Conservation (phyloP, 2,888 invertebrate species). For the Malthinus seriepunctatus region DNA sequence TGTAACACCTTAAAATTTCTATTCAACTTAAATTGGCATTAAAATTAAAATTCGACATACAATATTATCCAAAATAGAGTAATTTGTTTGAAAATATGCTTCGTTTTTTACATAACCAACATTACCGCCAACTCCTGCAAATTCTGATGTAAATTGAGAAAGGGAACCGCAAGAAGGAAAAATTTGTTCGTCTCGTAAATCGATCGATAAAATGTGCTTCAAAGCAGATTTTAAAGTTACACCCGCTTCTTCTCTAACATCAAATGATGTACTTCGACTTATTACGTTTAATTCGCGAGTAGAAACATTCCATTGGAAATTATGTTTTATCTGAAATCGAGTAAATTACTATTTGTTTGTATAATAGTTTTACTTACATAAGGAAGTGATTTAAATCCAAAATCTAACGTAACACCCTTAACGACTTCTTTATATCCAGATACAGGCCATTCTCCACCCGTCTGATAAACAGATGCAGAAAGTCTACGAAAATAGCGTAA, state of each 20-base stretch:
- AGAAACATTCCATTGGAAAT: conserved; percentile 84
- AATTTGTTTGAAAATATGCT: conserved; percentile 70
- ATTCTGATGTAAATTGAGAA: conserved; percentile 76
- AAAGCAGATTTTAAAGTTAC: conserved; percentile 87
- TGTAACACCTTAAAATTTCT: conserved; percentile 67
- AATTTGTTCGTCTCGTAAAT: conserved; percentile 77
- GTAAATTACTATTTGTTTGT: background rate
- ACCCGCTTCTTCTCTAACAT: conserved; percentile 86
- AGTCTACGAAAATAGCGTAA: conserved; percentile 58
- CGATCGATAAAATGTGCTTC: conserved; percentile 77
- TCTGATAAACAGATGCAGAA: conserved; percentile 74
- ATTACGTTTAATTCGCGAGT: conserved; percentile 79
- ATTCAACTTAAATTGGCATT: conserved; percentile 10
- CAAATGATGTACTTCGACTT: conserved; percentile 76
- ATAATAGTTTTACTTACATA: conserved; percentile 52
- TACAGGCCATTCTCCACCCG: conserved; percentile 76
- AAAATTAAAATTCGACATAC: conserved; percentile 30
- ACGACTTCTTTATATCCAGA: conserved; percentile 82
- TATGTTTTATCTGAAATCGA: conserved; percentile 71
- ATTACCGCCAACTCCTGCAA: conserved; percentile 89
- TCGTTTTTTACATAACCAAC: conserved; percentile 89
- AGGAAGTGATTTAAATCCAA: conserved; percentile 69
- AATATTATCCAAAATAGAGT: conserved; percentile 43
- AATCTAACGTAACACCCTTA: conserved; percentile 76
- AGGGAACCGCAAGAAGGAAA: conserved; percentile 78